Base-by-base conservation (phyloP, 2,113 vertebrate species). In the Myotis davidii region DNA sequence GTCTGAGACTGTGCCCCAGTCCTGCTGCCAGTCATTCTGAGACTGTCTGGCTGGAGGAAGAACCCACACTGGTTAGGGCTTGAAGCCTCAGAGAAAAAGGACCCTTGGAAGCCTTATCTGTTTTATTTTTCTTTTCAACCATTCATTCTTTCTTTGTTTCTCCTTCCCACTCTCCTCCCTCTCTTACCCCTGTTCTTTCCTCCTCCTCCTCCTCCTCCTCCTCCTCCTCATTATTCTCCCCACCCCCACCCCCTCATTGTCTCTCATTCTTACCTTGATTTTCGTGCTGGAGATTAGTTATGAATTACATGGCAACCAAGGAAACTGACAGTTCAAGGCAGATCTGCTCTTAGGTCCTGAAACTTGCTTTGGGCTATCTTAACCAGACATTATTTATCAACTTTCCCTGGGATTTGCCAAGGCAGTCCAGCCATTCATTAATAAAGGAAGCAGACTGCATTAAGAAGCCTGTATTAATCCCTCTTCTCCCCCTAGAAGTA, bases 311-410 rank as follows among this genome's bases (percentile, higher is more conserved):
- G 91, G 96, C 97, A 97, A 97, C 98, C 96, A 98, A 95, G 90
- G 97, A 98, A 98, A 98, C 98, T 98, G 98, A 98, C 98, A 98
- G 97, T 90, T 97, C 39, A 94, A 95, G 96, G 95, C 96, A 91
- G 97, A 93, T 78, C 96, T 94, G 73, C 83, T 94, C 94, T 90
- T 93, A 93, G 92, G 95, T 95, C 96, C 97, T 97, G 97, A 98
- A 97, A 96, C 96, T 82, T 83, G 72, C 92, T 94, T 96, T 72
- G 54, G 94, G 85, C 76, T 88, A 85, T 93, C 86, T 97, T 96
- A 96, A 94, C 96, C 98, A 96, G 93, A 82, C 27, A 6, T 67
- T 78, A 54, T 65, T 93, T 73, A 78, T 92, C 77, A 74, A 9
- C 65, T 84, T 67, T 67, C 90, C 67, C 88, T 65, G 39, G 81